Evolutionary conservation across 2,888 invertebrate species (phyloP).

Genomic region (Himalopsyche tibetana): DNA sequence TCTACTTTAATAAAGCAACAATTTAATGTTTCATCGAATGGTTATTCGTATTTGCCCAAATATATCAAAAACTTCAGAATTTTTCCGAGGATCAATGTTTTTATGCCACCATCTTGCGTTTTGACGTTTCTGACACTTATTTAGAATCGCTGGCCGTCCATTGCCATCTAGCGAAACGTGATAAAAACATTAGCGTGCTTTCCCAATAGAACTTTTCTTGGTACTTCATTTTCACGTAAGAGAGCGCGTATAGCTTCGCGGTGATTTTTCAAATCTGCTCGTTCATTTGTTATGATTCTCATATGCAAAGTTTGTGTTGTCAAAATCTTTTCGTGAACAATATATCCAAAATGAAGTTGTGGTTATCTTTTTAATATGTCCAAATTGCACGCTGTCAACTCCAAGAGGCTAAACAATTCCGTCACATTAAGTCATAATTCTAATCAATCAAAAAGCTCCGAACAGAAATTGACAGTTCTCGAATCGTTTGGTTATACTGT

Average conservation of each 20-base stretch:
- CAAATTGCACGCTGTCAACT: neutral
- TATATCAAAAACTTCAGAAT: conserved; percentile 47
- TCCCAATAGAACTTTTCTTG: neutral
- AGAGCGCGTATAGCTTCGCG: neutral
- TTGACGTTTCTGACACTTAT: conserved; percentile 63
- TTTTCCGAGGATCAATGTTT: conserved; percentile 60
- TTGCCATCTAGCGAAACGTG: conserved; percentile 48
- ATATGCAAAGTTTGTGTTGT: too few species aligned
- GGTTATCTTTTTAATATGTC: conserved; percentile 19
- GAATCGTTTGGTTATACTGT: conserved; percentile 87
- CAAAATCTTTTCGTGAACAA: neutral
- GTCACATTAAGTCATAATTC: neutral
- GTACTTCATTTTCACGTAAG: neutral
- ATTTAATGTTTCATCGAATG: neutral
- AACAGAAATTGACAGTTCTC: conserved; percentile 73
- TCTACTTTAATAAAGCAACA: neutral
- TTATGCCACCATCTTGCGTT: conserved; percentile 60
- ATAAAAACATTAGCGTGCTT: neutral
- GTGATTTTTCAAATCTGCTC: neutral
- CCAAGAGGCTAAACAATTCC: neutral
- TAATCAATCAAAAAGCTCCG: conserved; percentile 1
- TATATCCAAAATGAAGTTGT: conserved; percentile 14
- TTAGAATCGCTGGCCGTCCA: conserved; percentile 35
- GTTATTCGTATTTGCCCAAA: neutral
- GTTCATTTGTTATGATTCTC: neutral